Conservation (phyloP, 1,140 invertebrate species). For the Philaenus spumarius region DNA sequence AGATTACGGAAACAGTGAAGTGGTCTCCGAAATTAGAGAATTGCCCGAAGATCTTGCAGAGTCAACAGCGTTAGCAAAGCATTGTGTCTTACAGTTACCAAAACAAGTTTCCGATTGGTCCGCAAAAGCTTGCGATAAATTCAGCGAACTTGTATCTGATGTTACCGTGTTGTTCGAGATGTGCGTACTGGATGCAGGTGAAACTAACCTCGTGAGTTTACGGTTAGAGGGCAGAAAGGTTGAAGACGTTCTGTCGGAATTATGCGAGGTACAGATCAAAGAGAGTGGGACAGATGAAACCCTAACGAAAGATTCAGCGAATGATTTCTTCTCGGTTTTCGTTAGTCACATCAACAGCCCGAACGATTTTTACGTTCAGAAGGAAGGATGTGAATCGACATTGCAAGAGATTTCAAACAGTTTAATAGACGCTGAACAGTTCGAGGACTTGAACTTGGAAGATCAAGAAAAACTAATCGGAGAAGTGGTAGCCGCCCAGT, state of each 20-base stretch:
- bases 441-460: not conserved
- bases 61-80: slow-evolving; percentile 7
- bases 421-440: slow-evolving; percentile 18
- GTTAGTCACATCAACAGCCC: slow-evolving; percentile 51
- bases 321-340: not conserved
- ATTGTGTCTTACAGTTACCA: slow-evolving; percentile 42
- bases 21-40: slow-evolving; percentile 26
- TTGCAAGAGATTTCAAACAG: slow-evolving; percentile 51
- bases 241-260: no score
- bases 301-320: no score
- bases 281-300: no score
- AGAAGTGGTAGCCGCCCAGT: slow-evolving; percentile 55
- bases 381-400: slow-evolving; percentile 43
- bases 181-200: no score
- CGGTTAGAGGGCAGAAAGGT: no score
- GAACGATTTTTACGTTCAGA: slow-evolving; percentile 57
- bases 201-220: no score
- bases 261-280: no score
- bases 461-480: slow-evolving; percentile 30
- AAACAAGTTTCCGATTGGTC: slow-evolving; percentile 53
- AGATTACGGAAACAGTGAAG: slow-evolving; percentile 50
- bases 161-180: slow-evolving; percentile 35
- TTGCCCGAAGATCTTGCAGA: slow-evolving; percentile 14
- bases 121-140: slow-evolving; percentile 52
- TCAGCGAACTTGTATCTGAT: slow-evolving; percentile 52